These are phyloP conservation scores for Falcaria lacertinaria DNA, from an alignment of 2,888 invertebrate genomes.

Conservation along the genomic window DNA sequence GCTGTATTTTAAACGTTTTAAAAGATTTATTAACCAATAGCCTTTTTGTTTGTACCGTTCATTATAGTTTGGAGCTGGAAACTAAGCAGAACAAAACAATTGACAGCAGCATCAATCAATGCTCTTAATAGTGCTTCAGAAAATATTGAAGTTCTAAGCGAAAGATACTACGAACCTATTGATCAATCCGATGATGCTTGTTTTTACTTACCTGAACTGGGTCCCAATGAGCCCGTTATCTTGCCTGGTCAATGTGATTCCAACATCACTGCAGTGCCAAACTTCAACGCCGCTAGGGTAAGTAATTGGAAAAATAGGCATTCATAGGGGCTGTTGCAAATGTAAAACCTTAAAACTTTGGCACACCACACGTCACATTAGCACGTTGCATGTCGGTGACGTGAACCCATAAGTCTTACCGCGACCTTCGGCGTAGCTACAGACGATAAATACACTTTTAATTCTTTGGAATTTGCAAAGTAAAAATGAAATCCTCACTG, in stretches of 20 bases:
- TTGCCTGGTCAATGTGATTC: slow-evolving; percentile 51
- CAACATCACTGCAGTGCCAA: slow-evolving; percentile 39
- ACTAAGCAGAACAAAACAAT: slow-evolving; percentile 40
- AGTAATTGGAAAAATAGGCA: too few species aligned
- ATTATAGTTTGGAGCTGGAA: slow-evolving; percentile 56
- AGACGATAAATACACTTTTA: too few species aligned
- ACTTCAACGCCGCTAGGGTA: slow-evolving; percentile 46
- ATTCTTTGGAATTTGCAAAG: background rate
- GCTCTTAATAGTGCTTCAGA: slow-evolving; percentile 35
- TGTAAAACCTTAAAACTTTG: too few species aligned
- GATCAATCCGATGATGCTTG: slow-evolving; percentile 42
- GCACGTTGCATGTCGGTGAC: too few species aligned
- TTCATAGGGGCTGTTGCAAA: too few species aligned
- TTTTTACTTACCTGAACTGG: slow-evolving; percentile 47
- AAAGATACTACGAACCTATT: slow-evolving; percentile 36
- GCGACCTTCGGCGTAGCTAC: too few species aligned
- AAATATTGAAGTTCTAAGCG: slow-evolving; percentile 36
- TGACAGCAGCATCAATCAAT: slow-evolving; percentile 20
- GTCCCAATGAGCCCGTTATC: slow-evolving; percentile 28
- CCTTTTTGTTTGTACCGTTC: too few species aligned
- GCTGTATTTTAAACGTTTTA: too few species aligned
- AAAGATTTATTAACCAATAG: too few species aligned
- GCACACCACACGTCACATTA: too few species aligned
- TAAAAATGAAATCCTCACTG: background rate
- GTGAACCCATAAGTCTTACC: too few species aligned